phyloP scores from a whole-genome alignment of 2,888 invertebrate species.

The Octonoba sinensis region DNA sequence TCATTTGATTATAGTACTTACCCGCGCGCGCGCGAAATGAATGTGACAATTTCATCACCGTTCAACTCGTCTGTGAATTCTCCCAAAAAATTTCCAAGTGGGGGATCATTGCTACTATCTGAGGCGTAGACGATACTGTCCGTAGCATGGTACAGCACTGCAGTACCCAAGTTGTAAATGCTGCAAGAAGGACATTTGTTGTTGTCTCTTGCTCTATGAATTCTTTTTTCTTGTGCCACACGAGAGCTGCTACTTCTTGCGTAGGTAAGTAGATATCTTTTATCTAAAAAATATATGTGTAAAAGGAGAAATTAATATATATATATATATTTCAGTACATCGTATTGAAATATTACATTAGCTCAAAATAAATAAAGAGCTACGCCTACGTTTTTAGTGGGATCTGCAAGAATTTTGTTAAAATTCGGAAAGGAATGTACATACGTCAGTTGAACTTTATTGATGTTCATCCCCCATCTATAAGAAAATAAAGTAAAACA shows the following conservation, averaged over 20 bases:
- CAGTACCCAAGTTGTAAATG: slow-evolving; percentile 3
- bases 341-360: no score
- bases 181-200: neutral
- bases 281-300: slow-evolving; percentile 3
- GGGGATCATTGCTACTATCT: slow-evolving; percentile 17
- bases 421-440: neutral
- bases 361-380: neutral
- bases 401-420: slow-evolving; percentile 18
- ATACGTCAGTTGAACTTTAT: slow-evolving; percentile 7
- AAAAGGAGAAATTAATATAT: no score
- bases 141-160: slow-evolving; percentile 16
- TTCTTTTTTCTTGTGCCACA: neutral
- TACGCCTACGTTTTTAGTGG: slow-evolving; percentile 20
- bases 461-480: slow-evolving; percentile 22
- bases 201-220: neutral
- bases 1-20: no score
- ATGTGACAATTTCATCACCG: slow-evolving; percentile 1
- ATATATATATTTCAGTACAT: no score
- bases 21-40: no score
- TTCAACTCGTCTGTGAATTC: slow-evolving; percentile 19
- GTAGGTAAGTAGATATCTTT: slow-evolving; percentile 23
- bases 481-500: no score
- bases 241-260: slow-evolving; percentile 5
- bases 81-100: slow-evolving; percentile 11
- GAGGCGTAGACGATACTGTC: neutral